Percentiles rank a stretch among this genome's conserved stretches.
Conservation (phyloP, 2,113 vertebrate genomes). For the Heptranchias perlo region DNA sequence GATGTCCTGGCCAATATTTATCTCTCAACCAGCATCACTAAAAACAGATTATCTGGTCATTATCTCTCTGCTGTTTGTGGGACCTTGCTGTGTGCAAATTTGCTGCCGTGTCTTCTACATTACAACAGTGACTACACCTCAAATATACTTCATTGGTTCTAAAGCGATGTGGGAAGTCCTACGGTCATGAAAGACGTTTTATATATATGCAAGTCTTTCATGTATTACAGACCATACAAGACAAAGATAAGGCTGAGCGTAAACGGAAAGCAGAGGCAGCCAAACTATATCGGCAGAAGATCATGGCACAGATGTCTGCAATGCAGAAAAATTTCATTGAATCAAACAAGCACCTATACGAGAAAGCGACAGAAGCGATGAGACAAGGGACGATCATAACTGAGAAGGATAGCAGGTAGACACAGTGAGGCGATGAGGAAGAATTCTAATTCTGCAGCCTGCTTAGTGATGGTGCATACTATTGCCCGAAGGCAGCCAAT, state of each 20-base stretch:
- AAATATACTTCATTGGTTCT: no score
- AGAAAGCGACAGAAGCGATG: conserved; percentile 73
- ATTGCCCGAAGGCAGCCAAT: background rate
- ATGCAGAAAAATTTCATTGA: conserved; percentile 98
- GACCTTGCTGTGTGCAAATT: background rate
- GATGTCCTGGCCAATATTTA: background rate
- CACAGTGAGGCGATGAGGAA: background rate
- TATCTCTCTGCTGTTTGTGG: background rate
- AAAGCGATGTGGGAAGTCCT: background rate
- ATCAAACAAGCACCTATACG: conserved; percentile 88
- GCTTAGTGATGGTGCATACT: background rate
- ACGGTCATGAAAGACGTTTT: background rate
- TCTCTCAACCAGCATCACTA: background rate
- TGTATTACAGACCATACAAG: conserved; percentile 67
- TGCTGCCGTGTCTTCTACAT: background rate
- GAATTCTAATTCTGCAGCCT: background rate
- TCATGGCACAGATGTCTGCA: conserved; percentile 98
- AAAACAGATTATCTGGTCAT: background rate
- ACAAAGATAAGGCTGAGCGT: conserved; percentile 90
- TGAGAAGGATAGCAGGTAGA: conserved; percentile 51
- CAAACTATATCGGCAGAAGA: conserved; percentile 89
- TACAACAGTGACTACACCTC: no score
- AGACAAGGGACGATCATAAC: conserved; percentile 53
- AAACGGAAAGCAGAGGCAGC: conserved; percentile 95
- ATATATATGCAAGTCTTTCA: conserved; percentile 9